Percentiles rank a stretch among this genome's conserved stretches.
These are phyloP conservation scores for Sanderia malayensis DNA, from an alignment of 30 jellyfish, hydroid and myxozoan species.

Conservation along the genomic window DNA sequence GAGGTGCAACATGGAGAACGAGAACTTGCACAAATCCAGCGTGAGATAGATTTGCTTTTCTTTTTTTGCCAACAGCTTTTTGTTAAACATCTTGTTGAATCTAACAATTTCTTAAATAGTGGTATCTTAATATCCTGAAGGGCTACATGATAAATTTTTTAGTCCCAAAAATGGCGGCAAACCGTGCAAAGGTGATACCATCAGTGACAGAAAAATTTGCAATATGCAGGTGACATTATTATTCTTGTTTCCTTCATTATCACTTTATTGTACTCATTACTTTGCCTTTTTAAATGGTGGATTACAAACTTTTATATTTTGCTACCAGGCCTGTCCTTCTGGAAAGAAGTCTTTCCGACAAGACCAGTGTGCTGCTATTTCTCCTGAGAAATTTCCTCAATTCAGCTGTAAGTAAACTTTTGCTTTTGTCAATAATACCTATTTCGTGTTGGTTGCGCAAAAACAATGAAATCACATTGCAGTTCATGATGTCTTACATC, in stretches of 20 bases:
- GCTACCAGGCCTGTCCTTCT: constrained; percentile 39
- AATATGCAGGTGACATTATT: constrained; percentile 74
- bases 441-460: too few relatives aligned
- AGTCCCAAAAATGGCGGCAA: constrained; percentile 83
- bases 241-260: neutral
- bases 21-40: constrained; percentile 85
- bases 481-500: neutral
- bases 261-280: neutral
- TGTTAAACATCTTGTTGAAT: neutral
- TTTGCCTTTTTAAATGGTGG: neutral
- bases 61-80: neutral
- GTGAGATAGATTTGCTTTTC: constrained; percentile 28
- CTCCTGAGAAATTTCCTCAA: neutral
- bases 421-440: too few relatives aligned
- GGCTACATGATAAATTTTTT: neutral
- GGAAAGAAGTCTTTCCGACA: constrained; percentile 16
- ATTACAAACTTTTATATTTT: neutral
- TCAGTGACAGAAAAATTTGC: constrained; percentile 61
- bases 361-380: constrained; percentile 30
- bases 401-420: constrained; percentile 7
- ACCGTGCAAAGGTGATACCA: constrained; percentile 67
- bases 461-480: too few relatives aligned
- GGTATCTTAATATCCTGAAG: neutral
- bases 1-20: constrained; percentile 83
- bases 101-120: neutral